Percentiles rank a stretch among this genome's conserved stretches.
phyloP scores from a whole-genome alignment of 1,140 invertebrate genomes.

The Pemphigus obesinymphae region DNA sequence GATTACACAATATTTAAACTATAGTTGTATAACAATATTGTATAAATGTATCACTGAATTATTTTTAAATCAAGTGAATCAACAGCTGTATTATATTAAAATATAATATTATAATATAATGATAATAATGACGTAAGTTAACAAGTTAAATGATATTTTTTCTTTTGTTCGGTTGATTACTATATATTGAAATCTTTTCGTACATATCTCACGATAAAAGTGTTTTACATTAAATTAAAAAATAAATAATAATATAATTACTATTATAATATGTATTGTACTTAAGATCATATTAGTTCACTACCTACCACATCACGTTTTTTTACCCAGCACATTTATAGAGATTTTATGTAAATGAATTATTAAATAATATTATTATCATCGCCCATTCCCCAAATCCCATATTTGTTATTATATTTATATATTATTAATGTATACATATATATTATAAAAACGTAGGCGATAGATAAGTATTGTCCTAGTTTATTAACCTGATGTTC shows the following conservation, averaged over 20 bases:
- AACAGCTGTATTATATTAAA: background rate
- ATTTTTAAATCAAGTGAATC: slow-evolving; percentile 14
- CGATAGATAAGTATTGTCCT: background rate
- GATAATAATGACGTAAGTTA: background rate
- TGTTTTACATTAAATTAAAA: background rate
- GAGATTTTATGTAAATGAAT: background rate
- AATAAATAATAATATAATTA: background rate
- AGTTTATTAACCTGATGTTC: slow-evolving; percentile 21
- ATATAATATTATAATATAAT: background rate
- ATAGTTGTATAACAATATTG: slow-evolving; percentile 9
- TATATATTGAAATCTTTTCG: background rate
- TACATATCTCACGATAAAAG: slow-evolving; percentile 20
- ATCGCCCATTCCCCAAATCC: background rate
- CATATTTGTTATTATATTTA: background rate
- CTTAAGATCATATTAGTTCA: background rate
- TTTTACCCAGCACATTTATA: background rate
- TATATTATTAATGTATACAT: background rate
- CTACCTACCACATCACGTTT: background rate
- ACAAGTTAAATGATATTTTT: background rate
- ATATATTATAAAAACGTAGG: background rate
- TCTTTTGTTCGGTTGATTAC: background rate
- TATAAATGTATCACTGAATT: slow-evolving; percentile 8
- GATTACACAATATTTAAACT: slow-evolving; percentile 11
- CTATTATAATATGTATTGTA: background rate
- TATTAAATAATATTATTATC: background rate